Evolutionary conservation across 2,797 vertebrate genomes (phyloP), one percentile per base, ranked within the genome.

Genomic region (Carapus acus): DNA sequence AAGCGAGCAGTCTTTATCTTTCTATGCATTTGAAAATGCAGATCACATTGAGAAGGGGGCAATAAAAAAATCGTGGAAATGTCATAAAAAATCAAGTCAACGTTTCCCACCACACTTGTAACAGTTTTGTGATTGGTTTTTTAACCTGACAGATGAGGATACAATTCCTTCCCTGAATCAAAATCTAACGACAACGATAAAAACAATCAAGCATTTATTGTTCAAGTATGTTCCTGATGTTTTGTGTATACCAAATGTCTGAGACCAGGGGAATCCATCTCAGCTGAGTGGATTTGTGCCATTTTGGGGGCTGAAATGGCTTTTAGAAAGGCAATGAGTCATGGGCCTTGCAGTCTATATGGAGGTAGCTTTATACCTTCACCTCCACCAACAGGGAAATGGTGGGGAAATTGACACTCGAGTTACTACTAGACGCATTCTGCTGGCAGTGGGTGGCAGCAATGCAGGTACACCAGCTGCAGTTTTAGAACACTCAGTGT

Each of bases 391-490:
- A 75, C 50, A 40, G 7, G n/a, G 34, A 53, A 22, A 69, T 65
- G 48, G 58, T 4, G 9, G 43, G 67, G 65, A 71, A 78, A 74
- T 70, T 55, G 68, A 73, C 61, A 34, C 58, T 63, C 42, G 48
- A 27, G 36, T 4, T 41, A 18, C 16, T 20, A 54, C 68, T 43
- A 41, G 11, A 44, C 33, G 56, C 20, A 46, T 42, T 52, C 43
- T 60, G 47, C 45, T 49, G 56, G 43, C 41, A 40, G 38, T 52
- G 45, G 52, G 65, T 50, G 60, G 43, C 40, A 44, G 27, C 12
- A 67, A 54, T 58, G 31, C 45, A 51, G 48, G 37, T 62, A 56
- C 59, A 48, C 31, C 29, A 50, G 68, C 48, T 73, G 6, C 23
- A 77, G 71, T 64, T 55, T 23, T 64, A 46, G 22, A 36, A 65